Evolutionary conservation across 2,888 invertebrate species (phyloP), one percentile per base, ranked within the genome.

Genomic region (Cerastoderma edule): DNA sequence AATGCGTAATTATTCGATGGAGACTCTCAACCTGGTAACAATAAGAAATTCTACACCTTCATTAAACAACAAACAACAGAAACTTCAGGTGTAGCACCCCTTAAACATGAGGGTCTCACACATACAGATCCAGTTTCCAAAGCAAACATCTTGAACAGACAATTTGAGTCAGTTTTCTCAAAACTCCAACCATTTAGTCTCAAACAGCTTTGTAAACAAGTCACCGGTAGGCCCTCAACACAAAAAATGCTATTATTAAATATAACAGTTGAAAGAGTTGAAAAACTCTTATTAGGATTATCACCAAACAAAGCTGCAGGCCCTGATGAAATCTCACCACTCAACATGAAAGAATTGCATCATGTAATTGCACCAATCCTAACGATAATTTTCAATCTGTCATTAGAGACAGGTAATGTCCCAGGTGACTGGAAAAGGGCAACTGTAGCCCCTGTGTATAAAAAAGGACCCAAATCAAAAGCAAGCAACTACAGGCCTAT

Each of bases 401-500:
- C 73, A 10, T n/a, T 77, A 8, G 16, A 57, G 2, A 48, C 72
- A 24, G 78, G 75, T 57, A 68, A 48, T 56, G 67, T 72, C 39
- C 75, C 72, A 3, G 16, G 16, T 16, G 68, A 72, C 33, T 78
- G 75, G 78, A 72, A 48, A 60, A 16, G 33, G 2, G 64, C 63
- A 16, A 39, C 33, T n/a, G 46, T 67, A n/a, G 53, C 63, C 19
- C 63, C 69, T 19, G 68, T 72, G 0, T 69, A 50, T 28, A 78
- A 72, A 39, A 75, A 79, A 48, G 76, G 70, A 13, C 68, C 22
- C 4, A 73, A 66, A 39, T 60, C 33, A 6, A 72, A 76, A 35
- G 48, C 79, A 5, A 72, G 67, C 22, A 79, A 67, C 35, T 73
- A 73, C 63, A 53, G 72, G 35, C 80, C 73, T 16, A 56, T 71